Evolutionary conservation across 2,113 vertebrate species (phyloP).

Genomic region (Paradoxurus hermaphroditus): DNA sequence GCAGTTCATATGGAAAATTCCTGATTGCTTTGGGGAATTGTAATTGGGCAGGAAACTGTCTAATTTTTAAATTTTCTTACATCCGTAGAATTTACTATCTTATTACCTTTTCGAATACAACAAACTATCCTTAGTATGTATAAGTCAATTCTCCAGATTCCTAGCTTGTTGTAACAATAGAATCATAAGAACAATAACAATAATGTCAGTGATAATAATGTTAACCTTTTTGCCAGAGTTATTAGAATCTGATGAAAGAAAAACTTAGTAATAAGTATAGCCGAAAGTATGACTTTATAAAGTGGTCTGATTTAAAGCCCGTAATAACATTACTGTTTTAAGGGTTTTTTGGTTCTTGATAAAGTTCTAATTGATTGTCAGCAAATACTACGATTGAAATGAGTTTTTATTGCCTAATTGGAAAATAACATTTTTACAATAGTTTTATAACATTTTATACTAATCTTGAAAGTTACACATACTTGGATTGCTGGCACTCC

Average conservation of each 20-base stretch:
- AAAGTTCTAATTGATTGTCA: constrained; percentile 60
- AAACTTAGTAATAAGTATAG: background rate
- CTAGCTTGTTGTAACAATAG: background rate
- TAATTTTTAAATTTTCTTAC: background rate
- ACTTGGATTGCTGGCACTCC: constrained; percentile 42
- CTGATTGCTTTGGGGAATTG: background rate
- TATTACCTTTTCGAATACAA: constrained; percentile 27
- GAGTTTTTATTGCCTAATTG: constrained; percentile 69
- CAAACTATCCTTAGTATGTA: background rate
- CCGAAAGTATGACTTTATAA: constrained; percentile 15
- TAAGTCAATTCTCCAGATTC: background rate
- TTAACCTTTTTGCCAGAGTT: background rate
- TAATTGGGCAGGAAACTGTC: background rate
- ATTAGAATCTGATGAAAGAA: constrained; percentile 33
- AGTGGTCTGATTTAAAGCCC: background rate
- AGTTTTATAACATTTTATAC: constrained; percentile 66
- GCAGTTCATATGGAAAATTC: background rate
- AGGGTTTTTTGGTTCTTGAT: background rate
- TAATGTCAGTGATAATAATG: background rate
- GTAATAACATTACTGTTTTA: background rate
- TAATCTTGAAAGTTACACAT: constrained; percentile 53
- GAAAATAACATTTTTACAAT: constrained; percentile 75
- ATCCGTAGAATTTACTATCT: background rate
- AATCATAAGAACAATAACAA: background rate
- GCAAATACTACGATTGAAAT: constrained; percentile 61